Evolutionary conservation across 2,888 invertebrate genomes (phyloP).

Genomic region (Tenthredo scrophulariae): DNA sequence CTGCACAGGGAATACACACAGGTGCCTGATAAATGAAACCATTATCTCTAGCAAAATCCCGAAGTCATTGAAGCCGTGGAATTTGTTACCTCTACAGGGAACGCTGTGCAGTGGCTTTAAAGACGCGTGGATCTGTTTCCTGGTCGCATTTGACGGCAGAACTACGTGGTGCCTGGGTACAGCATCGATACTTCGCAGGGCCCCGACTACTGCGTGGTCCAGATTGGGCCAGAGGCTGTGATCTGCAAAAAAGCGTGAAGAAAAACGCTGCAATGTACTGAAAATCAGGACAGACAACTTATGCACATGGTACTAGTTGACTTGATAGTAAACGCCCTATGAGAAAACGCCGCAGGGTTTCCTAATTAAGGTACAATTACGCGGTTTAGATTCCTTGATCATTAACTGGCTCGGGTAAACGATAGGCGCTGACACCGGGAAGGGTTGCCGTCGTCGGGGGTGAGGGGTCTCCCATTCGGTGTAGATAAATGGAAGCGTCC

Average conservation of each 20-base stretch:
- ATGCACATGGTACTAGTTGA: neutral
- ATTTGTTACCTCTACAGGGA: constrained; percentile 79
- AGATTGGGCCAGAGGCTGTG: constrained; percentile 81
- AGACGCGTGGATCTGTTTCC: constrained; percentile 76
- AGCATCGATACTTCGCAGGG: constrained; percentile 79
- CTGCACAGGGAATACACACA: neutral
- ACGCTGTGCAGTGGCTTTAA: constrained; percentile 77
- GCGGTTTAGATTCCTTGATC: constrained; percentile 36
- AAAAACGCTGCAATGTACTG: neutral
- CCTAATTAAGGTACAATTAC: constrained; percentile 33
- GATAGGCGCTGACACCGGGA: constrained; percentile 18
- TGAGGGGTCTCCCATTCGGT: constrained; percentile 16
- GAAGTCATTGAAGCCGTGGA: neutral
- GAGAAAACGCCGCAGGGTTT: constrained; percentile 5
- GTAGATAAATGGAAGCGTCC: constrained; percentile 31
- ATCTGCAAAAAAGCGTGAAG: constrained; percentile 71
- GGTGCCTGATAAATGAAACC: neutral
- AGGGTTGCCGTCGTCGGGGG: constrained; percentile 19
- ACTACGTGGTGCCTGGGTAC: constrained; percentile 80
- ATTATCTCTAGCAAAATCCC: neutral
- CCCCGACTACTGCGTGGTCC: constrained; percentile 79
- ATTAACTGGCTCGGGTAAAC: constrained; percentile 23
- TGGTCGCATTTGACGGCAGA: constrained; percentile 75
- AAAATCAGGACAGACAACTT: neutral
- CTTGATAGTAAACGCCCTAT: neutral